phyloP scores from a whole-genome alignment of 2,113 vertebrate species.

The Sebastes fasciatus region DNA sequence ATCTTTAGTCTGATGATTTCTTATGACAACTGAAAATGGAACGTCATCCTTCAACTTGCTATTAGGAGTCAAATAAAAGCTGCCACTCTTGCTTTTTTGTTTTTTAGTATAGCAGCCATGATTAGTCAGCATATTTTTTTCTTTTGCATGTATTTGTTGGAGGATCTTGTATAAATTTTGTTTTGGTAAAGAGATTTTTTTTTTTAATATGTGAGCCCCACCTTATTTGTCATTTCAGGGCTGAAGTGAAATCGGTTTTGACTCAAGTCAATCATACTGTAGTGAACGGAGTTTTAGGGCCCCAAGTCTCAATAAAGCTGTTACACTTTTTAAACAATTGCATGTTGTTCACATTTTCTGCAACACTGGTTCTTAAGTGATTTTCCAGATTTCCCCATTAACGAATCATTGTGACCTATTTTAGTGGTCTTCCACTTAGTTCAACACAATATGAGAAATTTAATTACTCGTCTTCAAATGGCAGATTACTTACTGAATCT shows the following conservation, averaged over 20 bases:
- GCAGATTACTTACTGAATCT: neutral
- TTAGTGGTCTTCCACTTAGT: neutral
- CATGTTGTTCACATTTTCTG: neutral
- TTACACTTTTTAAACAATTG: slow-evolving; percentile 62
- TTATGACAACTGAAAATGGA: slow-evolving; percentile 11
- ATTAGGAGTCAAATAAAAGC: slow-evolving; percentile 37
- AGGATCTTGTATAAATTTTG: slow-evolving; percentile 56
- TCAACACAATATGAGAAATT: neutral
- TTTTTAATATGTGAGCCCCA: slow-evolving; percentile 33
- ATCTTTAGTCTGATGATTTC: slow-evolving; percentile 59
- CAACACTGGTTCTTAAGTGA: neutral
- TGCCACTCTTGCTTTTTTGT: slow-evolving; percentile 46
- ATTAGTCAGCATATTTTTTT: slow-evolving; percentile 46
- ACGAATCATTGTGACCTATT: neutral
- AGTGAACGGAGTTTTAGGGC: slow-evolving; percentile 62
- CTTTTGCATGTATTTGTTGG: slow-evolving; percentile 65
- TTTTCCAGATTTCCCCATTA: neutral
- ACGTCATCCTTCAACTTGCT: slow-evolving; percentile 5
- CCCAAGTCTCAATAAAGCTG: slow-evolving; percentile 75
- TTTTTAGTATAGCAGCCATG: slow-evolving; percentile 61
- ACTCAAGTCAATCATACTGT: slow-evolving; percentile 54
- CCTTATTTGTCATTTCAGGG: slow-evolving; percentile 43
- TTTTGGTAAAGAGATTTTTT: slow-evolving; percentile 40
- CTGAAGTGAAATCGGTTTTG: slow-evolving; percentile 48
- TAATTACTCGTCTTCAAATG: neutral